Base-by-base conservation (phyloP, 2,888 invertebrate species). In the Coelopa pilipes region DNA sequence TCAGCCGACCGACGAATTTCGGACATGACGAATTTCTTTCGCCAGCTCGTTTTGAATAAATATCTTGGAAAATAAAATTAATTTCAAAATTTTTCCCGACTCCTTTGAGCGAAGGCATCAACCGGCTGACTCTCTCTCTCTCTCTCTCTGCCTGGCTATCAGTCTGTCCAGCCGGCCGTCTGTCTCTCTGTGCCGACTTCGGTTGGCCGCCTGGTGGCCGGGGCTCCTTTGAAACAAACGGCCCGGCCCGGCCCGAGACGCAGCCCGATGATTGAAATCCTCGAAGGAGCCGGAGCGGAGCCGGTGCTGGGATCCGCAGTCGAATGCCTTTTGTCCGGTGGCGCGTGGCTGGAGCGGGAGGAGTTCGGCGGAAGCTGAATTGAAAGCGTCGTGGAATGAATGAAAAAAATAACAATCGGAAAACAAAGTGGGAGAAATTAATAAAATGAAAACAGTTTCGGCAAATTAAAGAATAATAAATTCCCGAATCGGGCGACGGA, bases 371-470 rank as follows among this genome's bases (percentile, higher is more conserved):
- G n/a, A n/a, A n/a, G n/a, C n/a, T n/a, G n/a, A n/a, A n/a, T n/a
- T n/a, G n/a, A n/a, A n/a, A n/a, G n/a, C n/a, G n/a, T n/a, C n/a
- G 19, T 19, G 72, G 34, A 67, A 21, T 46, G 21, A 45, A 21
- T 55, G 74, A 71, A 60, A 73, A 57, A 66, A 63, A 75, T 69
- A 69, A 71, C 60, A 75, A 70, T 76, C 77, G 72, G 73, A 76
- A 77, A 78, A 79, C 77, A n/a, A n/a, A n/a, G n/a, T n/a, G n/a
- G n/a, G n/a, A n/a, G n/a, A 85, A 84, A 84, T 85, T 85, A 84
- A 85, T 86, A 85, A 84, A 86, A 85, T 81, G 84, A 84, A 85
- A 85, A 86, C 86, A 86, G 83, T 85, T 85, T 84, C 79, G n/a
- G 73, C 76, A 86, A 85, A 85, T 85, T 84, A 86, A 86, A 85